Conservation (phyloP, 1,140 invertebrate genomes). For the Lordiphosa stackelbergi region DNA sequence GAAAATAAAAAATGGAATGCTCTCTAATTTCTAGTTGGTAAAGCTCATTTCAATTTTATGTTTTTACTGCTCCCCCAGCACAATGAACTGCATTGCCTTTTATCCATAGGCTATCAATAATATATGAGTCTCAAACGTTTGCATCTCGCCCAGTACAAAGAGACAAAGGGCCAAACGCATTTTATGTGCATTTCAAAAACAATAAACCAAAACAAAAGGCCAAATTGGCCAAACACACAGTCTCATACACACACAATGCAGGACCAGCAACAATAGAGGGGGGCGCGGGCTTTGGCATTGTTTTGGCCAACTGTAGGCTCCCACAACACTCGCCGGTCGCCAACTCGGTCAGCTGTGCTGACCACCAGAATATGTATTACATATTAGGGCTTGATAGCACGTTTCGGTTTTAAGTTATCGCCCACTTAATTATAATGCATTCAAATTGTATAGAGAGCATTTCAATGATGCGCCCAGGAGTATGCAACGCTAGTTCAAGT, state of each 20-base stretch:
- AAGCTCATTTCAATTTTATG: background rate
- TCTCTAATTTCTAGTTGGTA: no score
- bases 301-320: slow-evolving; percentile 35
- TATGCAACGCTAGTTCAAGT: slow-evolving; percentile 6
- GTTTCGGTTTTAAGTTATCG: slow-evolving; percentile 49
- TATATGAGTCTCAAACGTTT: slow-evolving; percentile 44
- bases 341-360: slow-evolving; percentile 15
- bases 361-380: slow-evolving; percentile 43
- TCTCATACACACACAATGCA: slow-evolving; percentile 10
- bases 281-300: slow-evolving; percentile 23
- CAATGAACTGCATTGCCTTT: slow-evolving; percentile 11
- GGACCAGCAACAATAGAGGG: slow-evolving; percentile 28
- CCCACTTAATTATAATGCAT: slow-evolving; percentile 4
- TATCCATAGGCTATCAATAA: slow-evolving; percentile 46
- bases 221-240: slow-evolving; percentile 32
- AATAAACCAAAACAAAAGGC: slow-evolving; percentile 62
- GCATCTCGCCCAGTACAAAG: slow-evolving; percentile 27
- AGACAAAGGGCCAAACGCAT: slow-evolving; percentile 41
- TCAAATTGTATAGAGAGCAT: slow-evolving; percentile 28
- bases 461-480: background rate
- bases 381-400: slow-evolving; percentile 57
- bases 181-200: slow-evolving; percentile 64
- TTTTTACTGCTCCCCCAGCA: background rate
- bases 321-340: background rate
- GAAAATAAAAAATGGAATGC: no score